Base-by-base conservation (phyloP, 2,888 invertebrate genomes). In the Chirona hameri region DNA sequence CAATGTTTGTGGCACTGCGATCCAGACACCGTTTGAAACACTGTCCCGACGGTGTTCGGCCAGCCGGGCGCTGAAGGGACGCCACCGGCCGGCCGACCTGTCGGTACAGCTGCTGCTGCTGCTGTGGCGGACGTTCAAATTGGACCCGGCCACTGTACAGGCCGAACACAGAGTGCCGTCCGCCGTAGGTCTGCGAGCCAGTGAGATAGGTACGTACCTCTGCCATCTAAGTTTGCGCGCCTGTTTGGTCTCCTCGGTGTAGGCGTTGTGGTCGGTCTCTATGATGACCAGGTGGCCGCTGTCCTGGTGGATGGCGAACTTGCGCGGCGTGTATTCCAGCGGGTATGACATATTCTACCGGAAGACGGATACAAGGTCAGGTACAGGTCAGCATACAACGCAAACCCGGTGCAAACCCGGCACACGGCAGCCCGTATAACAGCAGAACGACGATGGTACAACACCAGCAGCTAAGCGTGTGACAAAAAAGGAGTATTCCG, bases 181-280 rank as follows among this genome's bases (percentile, higher is more conserved):
- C 52, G 69, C n/a, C n/a, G 39, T 39, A 2, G 4, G 39, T 39
- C 4, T 7, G 39, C 2, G 39, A 39, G 39, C 39, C 39, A 39
- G 7, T 5, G 39, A 27, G 9, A 5, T 12, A 18, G 55, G 27
- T 1, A 79, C 83, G 81, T 83, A 89, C 90, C 87, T 98, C 96
- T 0, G 98, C 98, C 96, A 99, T 98, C 90, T 99, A 83, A 96
- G 91, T 86, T 97, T 92, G 84, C 97, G 91, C 86, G 95, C 95
- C 86, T 93, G 94, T 88, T 99, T 99, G 79, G 97, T 97, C 85
- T 97, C 95, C 86, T 98, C 98, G 0, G 99, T 99, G 88, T 98
- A 99, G 0, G 99, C 94, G 88, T 39, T 99, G 88, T 99, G 98
- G 88, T 99, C 99, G 21, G 98, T 97, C 89, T 99, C 99, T 79